Percentiles rank a stretch among this genome's conserved stretches.
Conservation (phyloP, 2,888 invertebrate species). For the Pheosia tremula region DNA sequence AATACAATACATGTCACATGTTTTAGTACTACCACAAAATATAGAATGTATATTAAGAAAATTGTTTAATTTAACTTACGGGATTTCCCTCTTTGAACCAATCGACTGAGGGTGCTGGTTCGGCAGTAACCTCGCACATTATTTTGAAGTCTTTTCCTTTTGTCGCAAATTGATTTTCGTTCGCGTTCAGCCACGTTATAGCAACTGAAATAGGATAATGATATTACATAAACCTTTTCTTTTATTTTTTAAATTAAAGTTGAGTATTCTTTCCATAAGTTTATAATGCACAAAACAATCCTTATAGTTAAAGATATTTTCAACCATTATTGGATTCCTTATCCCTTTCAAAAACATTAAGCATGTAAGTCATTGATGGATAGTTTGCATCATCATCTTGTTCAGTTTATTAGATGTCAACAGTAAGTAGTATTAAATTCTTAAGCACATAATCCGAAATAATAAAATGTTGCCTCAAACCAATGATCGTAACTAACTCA, state of each 20-base stretch:
- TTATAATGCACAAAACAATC: too few species aligned
- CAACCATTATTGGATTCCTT: too few species aligned
- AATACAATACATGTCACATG: conserved; percentile 1
- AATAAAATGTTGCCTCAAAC: not conserved
- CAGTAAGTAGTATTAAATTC: too few species aligned
- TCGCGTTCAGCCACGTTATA: conserved; percentile 94
- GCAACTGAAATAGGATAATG: conserved; percentile 85
- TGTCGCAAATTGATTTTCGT: conserved; percentile 92
- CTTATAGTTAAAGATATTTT: too few species aligned
- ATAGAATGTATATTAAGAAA: too few species aligned
- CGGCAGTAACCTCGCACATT: conserved; percentile 93
- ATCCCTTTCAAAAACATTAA: too few species aligned
- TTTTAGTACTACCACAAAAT: conserved; percentile 19
- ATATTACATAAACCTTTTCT: conserved; percentile 7
- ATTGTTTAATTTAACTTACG: conserved; percentile 61
- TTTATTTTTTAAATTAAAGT: conserved; percentile 4
- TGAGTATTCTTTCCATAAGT: not conserved
- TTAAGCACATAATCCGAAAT: too few species aligned
- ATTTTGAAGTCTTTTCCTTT: conserved; percentile 90
- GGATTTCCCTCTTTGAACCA: conserved; percentile 92
- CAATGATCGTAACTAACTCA: conserved; percentile 38
- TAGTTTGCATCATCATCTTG: too few species aligned
- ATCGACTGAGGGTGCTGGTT: conserved; percentile 93
- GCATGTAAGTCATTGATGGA: too few species aligned
- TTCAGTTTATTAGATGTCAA: too few species aligned